Evolutionary conservation across 2,113 vertebrate genomes (phyloP).

Genomic region (Eulacestoma nigropectus): DNA sequence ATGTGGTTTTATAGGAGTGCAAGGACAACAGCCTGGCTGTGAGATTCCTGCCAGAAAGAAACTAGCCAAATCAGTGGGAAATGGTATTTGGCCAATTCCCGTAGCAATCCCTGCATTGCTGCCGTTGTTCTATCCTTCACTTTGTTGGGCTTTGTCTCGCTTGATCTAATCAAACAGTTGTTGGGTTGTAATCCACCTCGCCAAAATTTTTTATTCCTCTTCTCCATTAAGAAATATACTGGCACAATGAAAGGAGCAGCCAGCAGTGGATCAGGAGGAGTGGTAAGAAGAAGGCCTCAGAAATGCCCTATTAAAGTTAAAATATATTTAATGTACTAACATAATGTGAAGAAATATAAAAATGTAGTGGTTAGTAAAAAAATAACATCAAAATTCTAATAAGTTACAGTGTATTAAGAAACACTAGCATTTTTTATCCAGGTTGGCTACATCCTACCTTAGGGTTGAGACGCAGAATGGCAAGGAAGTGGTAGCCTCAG

Average conservation of each 20-base stretch:
- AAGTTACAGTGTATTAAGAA: neutral
- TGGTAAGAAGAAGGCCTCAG: neutral
- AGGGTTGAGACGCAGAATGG: neutral
- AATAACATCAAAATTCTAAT: neutral
- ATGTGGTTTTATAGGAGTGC: neutral
- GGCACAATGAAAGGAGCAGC: neutral
- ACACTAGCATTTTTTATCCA: accelerated
- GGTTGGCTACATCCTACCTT: neutral
- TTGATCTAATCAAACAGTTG: neutral
- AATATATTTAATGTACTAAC: neutral
- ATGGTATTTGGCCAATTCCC: neutral
- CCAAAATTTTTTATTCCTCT: neutral
- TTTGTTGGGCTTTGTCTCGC: neutral
- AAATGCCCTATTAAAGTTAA: neutral
- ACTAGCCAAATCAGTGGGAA: neutral
- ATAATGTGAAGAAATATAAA: neutral
- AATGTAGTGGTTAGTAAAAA: neutral
- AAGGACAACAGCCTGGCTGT: neutral
- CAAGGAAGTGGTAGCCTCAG: neutral
- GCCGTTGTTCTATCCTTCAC: neutral
- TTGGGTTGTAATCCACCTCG: accelerated
- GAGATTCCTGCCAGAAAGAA: neutral
- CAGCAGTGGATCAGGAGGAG: neutral
- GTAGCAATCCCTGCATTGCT: neutral
- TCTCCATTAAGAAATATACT: neutral